These are phyloP conservation scores for Arremon brunneinucha DNA, from an alignment of 2,797 vertebrate genomes.

Conservation along the genomic window DNA sequence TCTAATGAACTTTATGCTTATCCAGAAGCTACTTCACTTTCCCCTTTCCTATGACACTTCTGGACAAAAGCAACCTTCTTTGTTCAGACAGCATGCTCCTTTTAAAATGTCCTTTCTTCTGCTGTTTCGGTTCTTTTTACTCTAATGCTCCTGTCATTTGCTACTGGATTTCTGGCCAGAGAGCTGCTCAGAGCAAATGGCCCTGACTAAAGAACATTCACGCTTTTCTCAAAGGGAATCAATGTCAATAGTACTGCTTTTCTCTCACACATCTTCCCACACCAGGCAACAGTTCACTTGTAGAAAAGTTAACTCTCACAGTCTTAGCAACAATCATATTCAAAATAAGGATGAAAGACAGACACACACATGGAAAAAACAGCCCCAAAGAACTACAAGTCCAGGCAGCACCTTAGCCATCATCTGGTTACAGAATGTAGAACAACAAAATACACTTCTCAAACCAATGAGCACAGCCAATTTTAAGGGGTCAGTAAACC, in stretches of 20 bases:
- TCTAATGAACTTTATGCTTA: background rate
- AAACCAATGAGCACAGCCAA: background rate
- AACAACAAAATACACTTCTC: background rate
- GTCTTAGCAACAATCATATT: background rate
- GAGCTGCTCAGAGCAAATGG: background rate
- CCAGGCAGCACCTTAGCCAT: background rate
- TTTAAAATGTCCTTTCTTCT: background rate
- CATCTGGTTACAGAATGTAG: background rate
- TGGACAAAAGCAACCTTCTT: background rate
- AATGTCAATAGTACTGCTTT: background rate
- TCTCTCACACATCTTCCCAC: background rate
- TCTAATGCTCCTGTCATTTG: background rate
- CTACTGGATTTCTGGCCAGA: background rate
- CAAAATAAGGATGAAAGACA: background rate
- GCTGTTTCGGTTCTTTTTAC: background rate
- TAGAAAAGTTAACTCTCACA: background rate
- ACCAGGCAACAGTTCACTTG: background rate
- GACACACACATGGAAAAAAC: accelerated
- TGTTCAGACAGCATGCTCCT: background rate
- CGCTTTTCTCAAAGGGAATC: background rate
- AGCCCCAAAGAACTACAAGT: background rate
- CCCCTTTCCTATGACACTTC: background rate
- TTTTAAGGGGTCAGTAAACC: background rate
- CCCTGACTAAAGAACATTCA: background rate
- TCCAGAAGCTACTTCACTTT: background rate